Percentiles rank a stretch among this genome's conserved stretches.
These are phyloP conservation scores for Tinamus guttatus DNA, from an alignment of 2,113 vertebrate genomes.

Conservation along the genomic window DNA sequence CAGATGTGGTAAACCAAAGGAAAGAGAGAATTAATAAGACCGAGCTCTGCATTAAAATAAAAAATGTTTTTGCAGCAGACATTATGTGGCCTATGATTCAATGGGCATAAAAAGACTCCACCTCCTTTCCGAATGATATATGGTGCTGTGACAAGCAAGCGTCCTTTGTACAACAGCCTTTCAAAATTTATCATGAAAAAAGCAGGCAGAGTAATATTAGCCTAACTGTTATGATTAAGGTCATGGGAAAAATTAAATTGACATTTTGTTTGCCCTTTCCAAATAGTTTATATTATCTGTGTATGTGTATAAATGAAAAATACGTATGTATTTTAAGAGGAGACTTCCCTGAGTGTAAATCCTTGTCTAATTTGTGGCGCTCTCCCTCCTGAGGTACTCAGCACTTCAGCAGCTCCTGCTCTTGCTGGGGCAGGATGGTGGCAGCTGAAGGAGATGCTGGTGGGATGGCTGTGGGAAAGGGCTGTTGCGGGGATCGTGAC, in stretches of 20 bases:
- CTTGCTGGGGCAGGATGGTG: not conserved
- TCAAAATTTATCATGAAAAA: not conserved
- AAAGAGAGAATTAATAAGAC: constrained; percentile 37
- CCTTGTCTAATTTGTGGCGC: not conserved
- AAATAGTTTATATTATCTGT: not conserved
- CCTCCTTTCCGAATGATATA: not conserved
- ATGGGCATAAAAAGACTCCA: rapidly evolving
- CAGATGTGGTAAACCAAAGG: constrained; percentile 34
- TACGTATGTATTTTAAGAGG: not conserved
- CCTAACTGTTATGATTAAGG: not conserved
- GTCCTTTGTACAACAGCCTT: not conserved
- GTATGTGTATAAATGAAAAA: not conserved
- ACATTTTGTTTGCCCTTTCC: not conserved
- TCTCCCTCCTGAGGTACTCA: not conserved
- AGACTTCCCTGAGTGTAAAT: not conserved
- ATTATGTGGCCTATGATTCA: not conserved
- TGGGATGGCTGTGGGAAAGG: not conserved
- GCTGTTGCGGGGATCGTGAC: not conserved
- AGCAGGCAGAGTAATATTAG: not conserved
- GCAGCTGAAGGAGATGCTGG: not conserved
- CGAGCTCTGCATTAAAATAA: constrained; percentile 11
- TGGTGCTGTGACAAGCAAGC: not conserved
- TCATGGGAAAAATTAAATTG: not conserved
- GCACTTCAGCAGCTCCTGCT: not conserved
- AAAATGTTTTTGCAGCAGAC: constrained; percentile 20